These are phyloP conservation scores for Rhaphigaster nebulosa DNA, from an alignment of 2,888 invertebrate species.

Conservation along the genomic window DNA sequence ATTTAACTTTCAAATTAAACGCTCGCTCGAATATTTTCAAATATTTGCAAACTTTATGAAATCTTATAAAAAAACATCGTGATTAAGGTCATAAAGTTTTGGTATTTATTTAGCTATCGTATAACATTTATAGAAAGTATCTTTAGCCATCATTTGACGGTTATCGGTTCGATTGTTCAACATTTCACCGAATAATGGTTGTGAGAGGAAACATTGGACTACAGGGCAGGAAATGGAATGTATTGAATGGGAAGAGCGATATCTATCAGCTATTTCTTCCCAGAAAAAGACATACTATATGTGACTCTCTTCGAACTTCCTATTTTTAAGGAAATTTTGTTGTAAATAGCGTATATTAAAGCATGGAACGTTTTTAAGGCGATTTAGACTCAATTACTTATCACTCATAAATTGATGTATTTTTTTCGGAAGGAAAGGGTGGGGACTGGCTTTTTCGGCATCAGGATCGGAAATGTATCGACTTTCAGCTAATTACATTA, in stretches of 20 bases:
- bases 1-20: too few species aligned
- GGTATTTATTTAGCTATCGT: neutral
- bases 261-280: neutral
- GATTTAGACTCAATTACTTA: too few species aligned
- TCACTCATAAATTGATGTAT: too few species aligned
- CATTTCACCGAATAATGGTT: neutral
- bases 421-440: too few species aligned
- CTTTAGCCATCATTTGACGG: neutral
- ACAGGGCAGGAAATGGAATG: neutral
- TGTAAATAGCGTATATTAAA: neutral
- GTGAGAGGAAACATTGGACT: neutral
- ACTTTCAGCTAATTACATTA: too few species aligned
- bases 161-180: neutral
- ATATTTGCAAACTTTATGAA: too few species aligned
- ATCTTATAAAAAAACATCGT: too few species aligned
- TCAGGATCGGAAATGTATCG: too few species aligned
- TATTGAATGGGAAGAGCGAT: neutral
- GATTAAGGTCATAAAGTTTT: neutral
- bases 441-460: too few species aligned
- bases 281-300: slow-evolving; percentile 31
- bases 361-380: neutral
- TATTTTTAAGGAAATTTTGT: neutral
- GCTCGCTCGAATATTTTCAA: too few species aligned
- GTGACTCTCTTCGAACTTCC: neutral
- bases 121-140: neutral